Percentiles rank a stretch among this genome's conserved stretches.
Evolutionary conservation across 2,888 invertebrate species (phyloP).

Genomic region (Leptopilina drosophilae): DNA sequence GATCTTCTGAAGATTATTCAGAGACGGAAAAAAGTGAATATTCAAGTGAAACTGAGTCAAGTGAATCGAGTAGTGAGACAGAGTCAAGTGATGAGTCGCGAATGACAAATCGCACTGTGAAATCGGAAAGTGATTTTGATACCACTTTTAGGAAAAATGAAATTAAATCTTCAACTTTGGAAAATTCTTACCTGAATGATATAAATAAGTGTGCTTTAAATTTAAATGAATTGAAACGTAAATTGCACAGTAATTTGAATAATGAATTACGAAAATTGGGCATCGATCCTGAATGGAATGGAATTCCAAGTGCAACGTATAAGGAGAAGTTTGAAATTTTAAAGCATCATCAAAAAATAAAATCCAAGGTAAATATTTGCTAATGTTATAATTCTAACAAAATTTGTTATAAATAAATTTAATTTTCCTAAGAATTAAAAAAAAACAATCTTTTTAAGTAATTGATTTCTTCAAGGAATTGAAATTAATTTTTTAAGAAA

Average conservation of each 20-base stretch:
- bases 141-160: background rate
- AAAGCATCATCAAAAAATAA: constrained; percentile 79
- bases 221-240: constrained; percentile 57
- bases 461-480: too few relatives aligned
- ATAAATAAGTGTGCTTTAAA: constrained; percentile 43
- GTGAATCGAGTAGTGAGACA: constrained; percentile 47
- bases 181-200: background rate
- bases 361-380: constrained; percentile 78
- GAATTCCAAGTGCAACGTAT: constrained; percentile 79
- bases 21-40: constrained; percentile 20
- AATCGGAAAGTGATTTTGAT: constrained; percentile 1
- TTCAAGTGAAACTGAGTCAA: constrained; percentile 52
- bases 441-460: too few relatives aligned
- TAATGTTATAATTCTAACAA: background rate
- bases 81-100: constrained; percentile 55
- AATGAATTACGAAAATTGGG: constrained; percentile 80
- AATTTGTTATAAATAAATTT: too few relatives aligned
- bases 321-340: constrained; percentile 80
- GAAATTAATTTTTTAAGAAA: too few relatives aligned
- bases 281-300: constrained; percentile 82
- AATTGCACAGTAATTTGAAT: constrained; percentile 76
- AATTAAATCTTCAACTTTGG: background rate
- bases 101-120: constrained; percentile 49
- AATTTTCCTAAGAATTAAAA: too few relatives aligned
- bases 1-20: background rate